phyloP scores from a whole-genome alignment of 2,797 vertebrate species.

The Crenichthys baileyi region DNA sequence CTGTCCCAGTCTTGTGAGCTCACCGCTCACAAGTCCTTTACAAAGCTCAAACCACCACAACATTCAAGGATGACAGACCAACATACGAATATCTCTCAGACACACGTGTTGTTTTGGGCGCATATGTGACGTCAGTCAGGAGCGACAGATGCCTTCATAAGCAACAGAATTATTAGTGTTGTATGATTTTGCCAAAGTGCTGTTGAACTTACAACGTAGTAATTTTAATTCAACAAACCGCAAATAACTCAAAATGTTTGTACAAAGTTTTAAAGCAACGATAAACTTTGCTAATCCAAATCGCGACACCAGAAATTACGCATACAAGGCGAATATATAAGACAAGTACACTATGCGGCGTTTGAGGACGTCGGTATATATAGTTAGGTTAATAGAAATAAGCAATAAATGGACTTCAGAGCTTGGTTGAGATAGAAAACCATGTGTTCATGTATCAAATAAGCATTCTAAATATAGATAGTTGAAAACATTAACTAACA shows the following conservation, averaged over 20 bases:
- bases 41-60: neutral
- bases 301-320: too few relatives aligned
- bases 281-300: too few relatives aligned
- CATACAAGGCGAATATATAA: neutral
- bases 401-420: too few relatives aligned
- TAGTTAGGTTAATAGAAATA: too few relatives aligned
- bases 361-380: neutral
- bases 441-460: too few relatives aligned
- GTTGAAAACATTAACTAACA: too few relatives aligned
- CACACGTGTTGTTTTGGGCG: neutral
- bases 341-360: neutral
- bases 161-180: neutral
- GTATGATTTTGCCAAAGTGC: neutral
- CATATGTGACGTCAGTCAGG: constrained; percentile 4
- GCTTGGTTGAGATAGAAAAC: too few relatives aligned
- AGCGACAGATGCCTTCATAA: constrained; percentile 6
- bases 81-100: neutral
- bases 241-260: too few relatives aligned
- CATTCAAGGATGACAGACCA: neutral
- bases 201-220: too few relatives aligned
- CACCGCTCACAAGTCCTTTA: neutral
- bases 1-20: neutral
- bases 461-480: too few relatives aligned
- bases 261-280: neutral
- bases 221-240: too few relatives aligned